Conservation (phyloP, 1,140 invertebrate species). For the Colletes gigas region DNA sequence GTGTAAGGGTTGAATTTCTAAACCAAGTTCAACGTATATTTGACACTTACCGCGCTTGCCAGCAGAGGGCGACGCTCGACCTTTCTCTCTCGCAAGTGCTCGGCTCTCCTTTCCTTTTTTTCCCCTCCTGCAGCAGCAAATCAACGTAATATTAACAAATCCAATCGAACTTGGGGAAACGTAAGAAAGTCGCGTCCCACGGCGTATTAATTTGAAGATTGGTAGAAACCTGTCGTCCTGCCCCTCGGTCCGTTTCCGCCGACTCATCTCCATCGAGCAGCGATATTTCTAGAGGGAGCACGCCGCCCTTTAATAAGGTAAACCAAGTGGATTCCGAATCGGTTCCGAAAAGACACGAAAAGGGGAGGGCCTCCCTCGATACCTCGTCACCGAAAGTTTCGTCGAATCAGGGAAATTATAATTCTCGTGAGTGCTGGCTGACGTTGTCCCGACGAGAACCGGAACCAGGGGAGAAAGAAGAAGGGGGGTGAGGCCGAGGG, state of each 20-base stretch:
- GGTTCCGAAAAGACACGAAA: constrained; percentile 2
- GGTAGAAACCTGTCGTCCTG: not conserved
- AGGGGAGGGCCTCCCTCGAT: constrained; percentile 7
- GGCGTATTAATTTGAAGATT: constrained; percentile 3
- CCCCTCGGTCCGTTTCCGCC: constrained; percentile 29
- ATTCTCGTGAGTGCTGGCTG: constrained; percentile 57
- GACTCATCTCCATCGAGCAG: constrained; percentile 56
- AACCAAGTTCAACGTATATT: too few relatives aligned
- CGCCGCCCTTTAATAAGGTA: constrained; percentile 54
- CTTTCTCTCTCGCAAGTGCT: too few relatives aligned
- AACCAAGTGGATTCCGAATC: constrained; percentile 48
- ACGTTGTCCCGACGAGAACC: constrained; percentile 6
- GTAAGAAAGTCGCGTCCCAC: not conserved
- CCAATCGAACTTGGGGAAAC: not conserved
- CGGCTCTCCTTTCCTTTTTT: too few relatives aligned
- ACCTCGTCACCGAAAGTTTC: constrained; percentile 56
- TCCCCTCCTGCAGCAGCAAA: too few relatives aligned
- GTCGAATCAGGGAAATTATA: constrained; percentile 67
- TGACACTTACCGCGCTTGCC: too few relatives aligned
- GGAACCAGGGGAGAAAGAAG: not conserved
- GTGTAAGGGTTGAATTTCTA: too few relatives aligned
- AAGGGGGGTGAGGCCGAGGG: too few relatives aligned
- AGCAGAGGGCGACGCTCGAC: too few relatives aligned
- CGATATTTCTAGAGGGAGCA: constrained; percentile 29
- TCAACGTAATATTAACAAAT: not conserved